Evolutionary conservation across 2,888 invertebrate species (phyloP).

Genomic region (Rhodophaea formosa): DNA sequence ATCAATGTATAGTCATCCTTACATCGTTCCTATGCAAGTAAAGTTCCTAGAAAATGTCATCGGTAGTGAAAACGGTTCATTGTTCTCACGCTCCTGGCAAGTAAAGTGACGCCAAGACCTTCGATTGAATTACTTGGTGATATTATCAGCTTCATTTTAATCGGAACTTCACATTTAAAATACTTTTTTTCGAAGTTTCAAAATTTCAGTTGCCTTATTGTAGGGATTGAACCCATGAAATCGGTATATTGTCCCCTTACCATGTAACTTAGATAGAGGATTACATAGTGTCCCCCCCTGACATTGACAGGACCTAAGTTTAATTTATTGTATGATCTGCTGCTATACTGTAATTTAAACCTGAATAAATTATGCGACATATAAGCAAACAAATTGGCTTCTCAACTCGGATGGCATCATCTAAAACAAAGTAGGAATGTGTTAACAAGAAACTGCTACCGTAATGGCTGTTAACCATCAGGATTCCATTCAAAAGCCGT

Average conservation of each 20-base stretch:
- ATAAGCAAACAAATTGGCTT: not conserved
- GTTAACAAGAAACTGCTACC: not conserved
- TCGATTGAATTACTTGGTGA: not conserved
- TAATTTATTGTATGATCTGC: too few relatives aligned
- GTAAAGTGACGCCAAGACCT: not conserved
- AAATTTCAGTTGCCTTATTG: too few relatives aligned
- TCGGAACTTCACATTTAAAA: too few relatives aligned
- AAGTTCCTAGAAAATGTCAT: conserved; percentile 29
- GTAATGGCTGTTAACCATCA: conserved; percentile 5
- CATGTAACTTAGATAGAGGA: too few relatives aligned
- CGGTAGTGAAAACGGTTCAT: conserved; percentile 27
- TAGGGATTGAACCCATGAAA: too few relatives aligned
- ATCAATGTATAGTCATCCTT: not conserved
- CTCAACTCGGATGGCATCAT: not conserved
- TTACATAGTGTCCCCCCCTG: too few relatives aligned
- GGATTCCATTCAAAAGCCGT: conserved; percentile 31
- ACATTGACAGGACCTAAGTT: too few relatives aligned
- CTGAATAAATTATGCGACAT: not conserved
- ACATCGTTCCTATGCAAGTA: conserved; percentile 21
- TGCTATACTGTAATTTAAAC: too few relatives aligned
- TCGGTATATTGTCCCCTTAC: too few relatives aligned
- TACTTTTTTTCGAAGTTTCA: too few relatives aligned
- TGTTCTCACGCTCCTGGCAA: conserved; percentile 22
- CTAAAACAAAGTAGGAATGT: not conserved
- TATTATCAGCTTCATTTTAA: too few relatives aligned